Percentiles rank a stretch among this genome's conserved stretches.
phyloP scores from a whole-genome alignment of 2,797 vertebrate genomes.

The Fratercula arctica region DNA sequence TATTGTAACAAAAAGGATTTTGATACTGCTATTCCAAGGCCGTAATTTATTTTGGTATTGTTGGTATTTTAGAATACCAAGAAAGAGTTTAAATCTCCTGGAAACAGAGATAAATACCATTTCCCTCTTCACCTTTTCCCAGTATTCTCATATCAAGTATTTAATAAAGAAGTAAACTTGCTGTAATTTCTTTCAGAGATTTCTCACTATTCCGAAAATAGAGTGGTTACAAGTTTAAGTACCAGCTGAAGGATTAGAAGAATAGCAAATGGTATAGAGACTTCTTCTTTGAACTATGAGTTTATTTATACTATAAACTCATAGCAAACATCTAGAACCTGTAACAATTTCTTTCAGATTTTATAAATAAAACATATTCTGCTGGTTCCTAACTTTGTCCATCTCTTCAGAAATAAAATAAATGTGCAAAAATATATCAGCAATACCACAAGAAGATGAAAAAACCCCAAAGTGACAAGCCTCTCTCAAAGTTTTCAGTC shows the following conservation, averaged over 20 bases:
- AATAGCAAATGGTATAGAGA: neutral
- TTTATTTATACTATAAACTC: neutral
- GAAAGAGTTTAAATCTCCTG: neutral
- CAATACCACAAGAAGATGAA: neutral
- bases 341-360: neutral
- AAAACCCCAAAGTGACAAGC: neutral
- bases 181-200: neutral
- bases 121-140: neutral
- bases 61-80: neutral
- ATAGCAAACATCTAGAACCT: neutral
- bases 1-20: neutral
- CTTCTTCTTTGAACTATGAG: neutral
- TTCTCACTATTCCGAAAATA: neutral
- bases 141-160: neutral
- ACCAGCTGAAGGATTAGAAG: neutral
- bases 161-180: neutral
- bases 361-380: neutral
- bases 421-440: neutral
- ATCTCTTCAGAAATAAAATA: neutral
- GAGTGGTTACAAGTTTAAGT: neutral
- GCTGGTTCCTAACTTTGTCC: neutral
- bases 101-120: neutral
- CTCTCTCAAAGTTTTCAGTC: neutral
- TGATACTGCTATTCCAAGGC: neutral
- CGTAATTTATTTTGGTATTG: neutral